Evolutionary conservation across 2,888 invertebrate species (phyloP).

Genomic region (Cactoblastis cactorum): DNA sequence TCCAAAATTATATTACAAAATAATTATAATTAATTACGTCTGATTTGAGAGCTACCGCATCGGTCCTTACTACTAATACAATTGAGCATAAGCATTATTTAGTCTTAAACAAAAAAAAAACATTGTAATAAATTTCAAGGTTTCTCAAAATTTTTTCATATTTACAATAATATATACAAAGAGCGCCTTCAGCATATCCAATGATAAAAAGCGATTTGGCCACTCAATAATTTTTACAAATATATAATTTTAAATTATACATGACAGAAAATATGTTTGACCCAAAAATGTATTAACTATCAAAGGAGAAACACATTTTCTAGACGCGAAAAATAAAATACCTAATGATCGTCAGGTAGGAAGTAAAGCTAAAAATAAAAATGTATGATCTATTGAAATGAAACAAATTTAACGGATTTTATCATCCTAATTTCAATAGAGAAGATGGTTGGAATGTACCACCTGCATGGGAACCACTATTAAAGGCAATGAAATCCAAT

Average conservation of each 20-base stretch:
- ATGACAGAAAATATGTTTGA: slow-evolving; percentile 52
- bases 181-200: slow-evolving; percentile 48
- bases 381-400: too few relatives aligned
- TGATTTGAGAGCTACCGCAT: slow-evolving; percentile 42
- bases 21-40: slow-evolving; percentile 30
- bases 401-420: too few relatives aligned
- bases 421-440: too few relatives aligned
- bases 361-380: slow-evolving; percentile 61
- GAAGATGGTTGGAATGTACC: too few relatives aligned
- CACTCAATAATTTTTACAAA: slow-evolving; percentile 54
- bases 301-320: slow-evolving; percentile 27
- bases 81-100: slow-evolving; percentile 77
- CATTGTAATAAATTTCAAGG: slow-evolving; percentile 48
- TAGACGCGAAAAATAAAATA: slow-evolving; percentile 24
- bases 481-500: too few relatives aligned
- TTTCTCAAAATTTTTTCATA: slow-evolving; percentile 60
- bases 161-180: slow-evolving; percentile 77
- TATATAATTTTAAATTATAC: slow-evolving; percentile 45
- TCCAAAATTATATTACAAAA: slow-evolving; percentile 25
- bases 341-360: slow-evolving; percentile 34
- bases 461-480: too few relatives aligned
- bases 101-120: slow-evolving; percentile 59
- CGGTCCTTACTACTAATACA: slow-evolving; percentile 61
- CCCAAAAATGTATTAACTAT: slow-evolving; percentile 28
- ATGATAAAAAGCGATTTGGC: slow-evolving; percentile 61